A percentile compares a stretch with the other conserved stretches of the same genome.
Conservation (phyloP, 2,797 vertebrate species). For the Xenentodon cancila region DNA sequence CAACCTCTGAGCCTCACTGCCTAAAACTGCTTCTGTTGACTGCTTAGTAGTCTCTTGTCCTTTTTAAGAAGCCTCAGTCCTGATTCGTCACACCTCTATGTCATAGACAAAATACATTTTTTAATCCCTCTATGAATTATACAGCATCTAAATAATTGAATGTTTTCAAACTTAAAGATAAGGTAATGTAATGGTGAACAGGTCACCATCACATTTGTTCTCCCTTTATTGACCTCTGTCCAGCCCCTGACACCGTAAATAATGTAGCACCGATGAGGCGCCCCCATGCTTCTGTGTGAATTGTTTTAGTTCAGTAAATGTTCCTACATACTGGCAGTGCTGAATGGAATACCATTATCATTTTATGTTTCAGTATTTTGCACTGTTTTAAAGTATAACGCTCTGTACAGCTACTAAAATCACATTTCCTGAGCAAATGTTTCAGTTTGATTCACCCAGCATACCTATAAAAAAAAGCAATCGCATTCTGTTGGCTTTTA, state of each 20-base stretch:
- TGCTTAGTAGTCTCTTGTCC: too few relatives aligned
- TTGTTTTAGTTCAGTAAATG: conserved; percentile 78
- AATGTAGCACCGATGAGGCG: conserved; percentile 66
- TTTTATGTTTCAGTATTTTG: conserved; percentile 63
- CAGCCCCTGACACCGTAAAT: conserved; percentile 59
- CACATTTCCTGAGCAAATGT: not conserved
- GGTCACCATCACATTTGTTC: conserved; percentile 54
- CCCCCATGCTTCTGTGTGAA: conserved; percentile 68
- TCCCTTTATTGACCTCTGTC: conserved; percentile 51
- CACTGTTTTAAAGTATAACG: conserved; percentile 34
- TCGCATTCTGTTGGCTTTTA: too few relatives aligned
- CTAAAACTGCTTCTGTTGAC: too few relatives aligned
- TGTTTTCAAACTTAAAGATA: conserved; percentile 22
- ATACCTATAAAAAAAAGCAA: too few relatives aligned
- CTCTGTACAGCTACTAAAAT: conserved; percentile 1
- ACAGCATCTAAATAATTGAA: not conserved
- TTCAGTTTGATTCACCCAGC: too few relatives aligned
- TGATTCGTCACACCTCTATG: too few relatives aligned
- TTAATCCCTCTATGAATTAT: too few relatives aligned
- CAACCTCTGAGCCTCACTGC: too few relatives aligned
- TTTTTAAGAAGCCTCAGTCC: too few relatives aligned
- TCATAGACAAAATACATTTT: too few relatives aligned
- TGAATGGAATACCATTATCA: conserved; percentile 61
- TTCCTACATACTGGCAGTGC: conserved; percentile 65
- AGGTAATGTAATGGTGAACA: conserved; percentile 28